Conservation (phyloP, 2,113 vertebrate genomes). For the Cephalopterus ornatus region DNA sequence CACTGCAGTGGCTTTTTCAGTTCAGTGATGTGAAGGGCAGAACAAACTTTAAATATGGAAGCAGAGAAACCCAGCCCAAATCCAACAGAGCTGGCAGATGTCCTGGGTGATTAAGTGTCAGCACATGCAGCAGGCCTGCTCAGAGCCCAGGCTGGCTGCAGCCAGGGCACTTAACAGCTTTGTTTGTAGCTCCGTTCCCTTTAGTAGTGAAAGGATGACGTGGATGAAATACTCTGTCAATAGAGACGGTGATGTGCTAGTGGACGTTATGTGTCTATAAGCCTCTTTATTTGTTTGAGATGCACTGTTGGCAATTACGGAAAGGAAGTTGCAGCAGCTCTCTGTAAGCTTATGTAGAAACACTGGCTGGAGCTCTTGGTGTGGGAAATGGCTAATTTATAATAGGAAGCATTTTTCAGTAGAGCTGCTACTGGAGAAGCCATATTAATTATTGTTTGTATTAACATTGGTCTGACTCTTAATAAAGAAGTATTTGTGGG, state of each 20-base stretch:
- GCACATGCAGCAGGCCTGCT: constrained; percentile 25
- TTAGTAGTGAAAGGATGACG: neutral
- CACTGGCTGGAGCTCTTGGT: neutral
- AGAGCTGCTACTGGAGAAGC: neutral
- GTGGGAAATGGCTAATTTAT: neutral
- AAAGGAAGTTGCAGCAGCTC: neutral
- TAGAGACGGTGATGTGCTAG: neutral
- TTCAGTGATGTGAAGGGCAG: neutral
- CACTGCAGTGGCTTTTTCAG: neutral
- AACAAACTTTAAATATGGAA: neutral
- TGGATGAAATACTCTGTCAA: neutral
- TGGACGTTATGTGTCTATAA: fast-evolving
- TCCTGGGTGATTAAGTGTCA: constrained; percentile 59
- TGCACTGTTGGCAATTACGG: neutral
- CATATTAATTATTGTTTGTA: neutral
- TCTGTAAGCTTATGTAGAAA: neutral
- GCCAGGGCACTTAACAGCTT: neutral
- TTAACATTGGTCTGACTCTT: neutral
- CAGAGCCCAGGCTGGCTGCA: neutral
- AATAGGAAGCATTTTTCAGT: neutral
- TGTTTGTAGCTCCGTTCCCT: neutral
- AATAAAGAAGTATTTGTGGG: neutral
- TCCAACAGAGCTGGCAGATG: constrained; percentile 42
- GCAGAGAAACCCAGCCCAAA: neutral
- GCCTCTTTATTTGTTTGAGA: neutral